A percentile compares a stretch with the other conserved stretches of the same genome.
Evolutionary conservation across 2,888 invertebrate species (phyloP).

Genomic region (Ophion ventricosus): DNA sequence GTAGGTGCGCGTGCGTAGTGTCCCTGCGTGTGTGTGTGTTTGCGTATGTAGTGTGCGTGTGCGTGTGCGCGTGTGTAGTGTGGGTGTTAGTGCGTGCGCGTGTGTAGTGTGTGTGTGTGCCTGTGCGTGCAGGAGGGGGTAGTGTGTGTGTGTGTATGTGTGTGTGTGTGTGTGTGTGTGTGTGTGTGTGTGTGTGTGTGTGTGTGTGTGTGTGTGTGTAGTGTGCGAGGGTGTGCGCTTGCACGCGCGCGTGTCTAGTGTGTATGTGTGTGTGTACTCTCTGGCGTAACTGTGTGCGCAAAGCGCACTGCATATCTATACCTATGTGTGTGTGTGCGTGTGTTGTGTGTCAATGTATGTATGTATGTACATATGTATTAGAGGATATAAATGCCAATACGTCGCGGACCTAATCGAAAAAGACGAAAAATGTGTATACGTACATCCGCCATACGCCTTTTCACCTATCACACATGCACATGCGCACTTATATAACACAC

Average conservation of each 20-base stretch:
- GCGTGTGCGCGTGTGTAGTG: background rate
- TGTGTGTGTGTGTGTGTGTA: no score
- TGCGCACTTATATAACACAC: constrained; percentile 2
- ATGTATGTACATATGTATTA: background rate
- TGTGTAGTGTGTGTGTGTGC: no score
- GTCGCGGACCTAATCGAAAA: background rate
- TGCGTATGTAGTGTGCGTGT: no score
- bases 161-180: background rate
- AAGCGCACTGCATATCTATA: background rate
- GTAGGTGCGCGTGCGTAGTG: no score
- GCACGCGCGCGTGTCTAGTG: no score
- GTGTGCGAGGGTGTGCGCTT: no score
- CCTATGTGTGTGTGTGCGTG: background rate
- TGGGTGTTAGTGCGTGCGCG: no score
- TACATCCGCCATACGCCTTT: constrained; percentile 4
- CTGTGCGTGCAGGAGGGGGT: no score
- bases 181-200: no score
- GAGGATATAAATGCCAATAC: constrained; percentile 17
- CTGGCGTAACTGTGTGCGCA: constrained; percentile 29
- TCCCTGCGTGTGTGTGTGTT: no score
- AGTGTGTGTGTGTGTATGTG: no score
- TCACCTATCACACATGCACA: background rate
- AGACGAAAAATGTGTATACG: background rate
- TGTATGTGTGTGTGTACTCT: no score
- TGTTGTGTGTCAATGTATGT: background rate